Percentiles rank a stretch among this genome's conserved stretches.
Evolutionary conservation across 2,888 invertebrate genomes (phyloP).

Genomic region (Lithophane semibrunnea): DNA sequence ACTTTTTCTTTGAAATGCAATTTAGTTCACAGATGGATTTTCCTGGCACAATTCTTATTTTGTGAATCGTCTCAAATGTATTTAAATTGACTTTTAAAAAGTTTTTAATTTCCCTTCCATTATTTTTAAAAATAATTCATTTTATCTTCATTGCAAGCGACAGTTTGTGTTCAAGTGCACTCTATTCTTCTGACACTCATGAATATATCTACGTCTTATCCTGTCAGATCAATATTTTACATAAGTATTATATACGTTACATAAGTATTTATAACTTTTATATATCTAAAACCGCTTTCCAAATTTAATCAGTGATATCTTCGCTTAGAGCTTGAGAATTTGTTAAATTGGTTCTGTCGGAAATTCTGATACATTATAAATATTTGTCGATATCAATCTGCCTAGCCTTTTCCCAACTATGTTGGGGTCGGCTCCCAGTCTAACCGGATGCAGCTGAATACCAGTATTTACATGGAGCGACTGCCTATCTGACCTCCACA

Average conservation of each 20-base stretch:
- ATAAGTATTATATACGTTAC: slow-evolving; percentile 15
- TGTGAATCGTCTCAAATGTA: slow-evolving; percentile 11
- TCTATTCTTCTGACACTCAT: slow-evolving; percentile 28
- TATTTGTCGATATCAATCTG: slow-evolving; percentile 30
- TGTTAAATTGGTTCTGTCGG: slow-evolving; percentile 12
- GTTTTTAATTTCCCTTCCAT: slow-evolving; percentile 12
- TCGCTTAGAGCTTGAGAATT: slow-evolving; percentile 3
- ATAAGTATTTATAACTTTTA: slow-evolving; percentile 27
- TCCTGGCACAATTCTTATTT: slow-evolving; percentile 36
- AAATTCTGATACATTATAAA: slow-evolving; percentile 26
- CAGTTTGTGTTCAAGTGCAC: slow-evolving; percentile 36
- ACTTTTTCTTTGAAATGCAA: slow-evolving; percentile 52
- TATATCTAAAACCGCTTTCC: slow-evolving; percentile 42
- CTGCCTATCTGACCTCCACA: too few relatives aligned
- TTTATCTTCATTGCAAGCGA: slow-evolving; percentile 16
- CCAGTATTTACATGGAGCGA: too few relatives aligned
- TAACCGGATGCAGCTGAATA: too few relatives aligned
- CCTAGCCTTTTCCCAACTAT: too few relatives aligned
- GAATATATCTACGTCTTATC: slow-evolving; percentile 31
- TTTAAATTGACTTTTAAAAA: slow-evolving; percentile 19
- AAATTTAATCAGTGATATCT: slow-evolving; percentile 35
- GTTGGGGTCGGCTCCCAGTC: too few relatives aligned
- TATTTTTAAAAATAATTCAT: slow-evolving; percentile 21
- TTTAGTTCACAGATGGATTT: slow-evolving; percentile 48
- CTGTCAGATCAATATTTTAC: slow-evolving; percentile 29